phyloP scores from a whole-genome alignment of 1,140 invertebrate species.

The Sweltsa coloradensis region DNA sequence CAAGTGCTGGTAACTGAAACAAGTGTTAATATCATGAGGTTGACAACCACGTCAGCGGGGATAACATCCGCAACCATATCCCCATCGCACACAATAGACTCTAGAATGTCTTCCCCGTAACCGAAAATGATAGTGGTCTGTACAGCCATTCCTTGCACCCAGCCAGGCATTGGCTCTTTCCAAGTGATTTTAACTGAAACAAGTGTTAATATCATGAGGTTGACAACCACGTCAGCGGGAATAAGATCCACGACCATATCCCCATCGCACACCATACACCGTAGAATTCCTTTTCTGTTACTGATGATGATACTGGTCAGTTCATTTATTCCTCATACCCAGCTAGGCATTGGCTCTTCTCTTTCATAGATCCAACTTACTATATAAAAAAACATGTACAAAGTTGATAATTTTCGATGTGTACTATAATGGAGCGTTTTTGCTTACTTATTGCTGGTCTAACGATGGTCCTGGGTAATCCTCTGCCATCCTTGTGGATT shows the following conservation, averaged over 20 bases:
- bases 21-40: slow-evolving; percentile 51
- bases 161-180: no score
- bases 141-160: no score
- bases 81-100: slow-evolving; percentile 32
- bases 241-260: no score
- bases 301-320: background rate
- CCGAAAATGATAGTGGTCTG: no score
- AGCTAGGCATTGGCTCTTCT: background rate
- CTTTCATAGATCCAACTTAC: background rate
- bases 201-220: no score
- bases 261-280: no score
- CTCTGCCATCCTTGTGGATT: slow-evolving; percentile 58
- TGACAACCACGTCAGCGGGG: slow-evolving; percentile 77
- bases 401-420: background rate
- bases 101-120: no score
- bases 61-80: slow-evolving; percentile 59
- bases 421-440: no score
- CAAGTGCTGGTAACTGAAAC: slow-evolving; percentile 70
- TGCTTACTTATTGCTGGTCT: slow-evolving; percentile 77
- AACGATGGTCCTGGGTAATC: slow-evolving; percentile 83
- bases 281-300: no score
- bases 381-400: slow-evolving; percentile 6
- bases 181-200: no score
- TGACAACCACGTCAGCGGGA: no score
- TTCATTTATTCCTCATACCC: background rate